Evolutionary conservation across 2,113 vertebrate species (phyloP), one percentile per base, ranked within the genome.

Genomic region (Cyprinodon brontotheroides): DNA sequence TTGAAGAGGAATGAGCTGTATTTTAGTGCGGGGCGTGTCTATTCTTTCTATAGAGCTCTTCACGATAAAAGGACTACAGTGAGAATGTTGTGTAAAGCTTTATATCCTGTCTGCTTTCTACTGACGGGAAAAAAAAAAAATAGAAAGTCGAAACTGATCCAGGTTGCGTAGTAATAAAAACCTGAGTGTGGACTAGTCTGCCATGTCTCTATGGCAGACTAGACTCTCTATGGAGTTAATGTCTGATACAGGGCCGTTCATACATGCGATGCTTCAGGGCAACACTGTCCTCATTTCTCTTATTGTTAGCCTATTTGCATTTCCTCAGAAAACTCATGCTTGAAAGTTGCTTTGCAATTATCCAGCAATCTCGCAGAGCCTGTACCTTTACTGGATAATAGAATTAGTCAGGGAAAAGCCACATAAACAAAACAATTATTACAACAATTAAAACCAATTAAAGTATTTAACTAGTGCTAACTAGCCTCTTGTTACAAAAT

Each of bases 1-100:
- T 4, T 20, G 41, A 45, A 53, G 7, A 57, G 72, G 47, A 47
- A 53, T 63, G 65, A 78, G 59, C 80, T 78, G 71, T 75, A 57
- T 70, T 47, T 75, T 62, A 13, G 61, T 12, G 3, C 69, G 11
- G 80, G 88, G 91, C 87, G 90, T 80, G 41, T 70, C 86, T 70
- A 37, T 37, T 0, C 48, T 70, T 53, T 68, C 50, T 68, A 73
- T 70, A n/a, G 50, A 57, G n/a, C 15, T 29, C 7, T 14, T 15
- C 13, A 9, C 4, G 50, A 57, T 9, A 57, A 29, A 29, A n/a
- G 50, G 20, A n/a, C 6, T 57, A 14, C 20, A 8, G n/a, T 14
- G 6, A 57, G 17, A 57, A 9, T 57, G 50, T n/a, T 53, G 50
- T 53, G 50, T 20, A 20, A n/a, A 53, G 50, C 50, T 53, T 53